Evolutionary conservation across 2,888 invertebrate species (phyloP).

Genomic region (Lasioglossum pauxillum): DNA sequence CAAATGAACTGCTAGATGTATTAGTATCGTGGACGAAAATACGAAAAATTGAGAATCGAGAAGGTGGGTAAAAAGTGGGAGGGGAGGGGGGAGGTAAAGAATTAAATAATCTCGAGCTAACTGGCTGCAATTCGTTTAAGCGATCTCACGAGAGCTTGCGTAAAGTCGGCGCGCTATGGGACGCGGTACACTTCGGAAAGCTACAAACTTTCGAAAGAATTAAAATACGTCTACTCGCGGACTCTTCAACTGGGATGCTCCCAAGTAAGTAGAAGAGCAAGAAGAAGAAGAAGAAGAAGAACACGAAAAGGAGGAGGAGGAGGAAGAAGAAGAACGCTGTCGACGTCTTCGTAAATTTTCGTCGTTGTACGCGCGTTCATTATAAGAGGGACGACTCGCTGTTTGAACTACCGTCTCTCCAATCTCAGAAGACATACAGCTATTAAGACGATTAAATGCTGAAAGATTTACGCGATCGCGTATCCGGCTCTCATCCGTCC

Average conservation of each 20-base stretch:
- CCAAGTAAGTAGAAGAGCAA: background rate
- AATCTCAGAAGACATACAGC: background rate
- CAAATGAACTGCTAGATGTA: too few species aligned
- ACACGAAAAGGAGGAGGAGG: background rate
- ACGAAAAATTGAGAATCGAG: background rate
- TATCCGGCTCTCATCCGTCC: too few species aligned
- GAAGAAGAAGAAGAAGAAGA: background rate
- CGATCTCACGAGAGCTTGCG: conserved; percentile 33
- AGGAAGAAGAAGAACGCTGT: background rate
- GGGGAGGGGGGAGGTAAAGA: background rate
- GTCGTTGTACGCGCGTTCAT: background rate
- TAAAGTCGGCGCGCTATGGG: conserved; percentile 25
- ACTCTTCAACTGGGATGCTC: background rate
- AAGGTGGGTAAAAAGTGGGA: background rate
- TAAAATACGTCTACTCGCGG: conserved; percentile 29
- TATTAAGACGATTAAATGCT: background rate
- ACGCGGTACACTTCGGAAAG: conserved; percentile 17
- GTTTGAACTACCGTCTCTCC: conserved; percentile 1
- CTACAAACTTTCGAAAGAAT: conserved; percentile 47
- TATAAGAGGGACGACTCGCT: background rate
- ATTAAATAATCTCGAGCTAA: conserved; percentile 49
- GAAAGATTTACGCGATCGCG: background rate
- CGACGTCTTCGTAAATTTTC: conserved; percentile 12
- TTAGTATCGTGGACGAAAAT: background rate
- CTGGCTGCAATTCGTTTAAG: conserved; percentile 37